These are phyloP conservation scores for Acanthosepion esculentum DNA, from an alignment of 2,888 invertebrate species.

Conservation along the genomic window DNA sequence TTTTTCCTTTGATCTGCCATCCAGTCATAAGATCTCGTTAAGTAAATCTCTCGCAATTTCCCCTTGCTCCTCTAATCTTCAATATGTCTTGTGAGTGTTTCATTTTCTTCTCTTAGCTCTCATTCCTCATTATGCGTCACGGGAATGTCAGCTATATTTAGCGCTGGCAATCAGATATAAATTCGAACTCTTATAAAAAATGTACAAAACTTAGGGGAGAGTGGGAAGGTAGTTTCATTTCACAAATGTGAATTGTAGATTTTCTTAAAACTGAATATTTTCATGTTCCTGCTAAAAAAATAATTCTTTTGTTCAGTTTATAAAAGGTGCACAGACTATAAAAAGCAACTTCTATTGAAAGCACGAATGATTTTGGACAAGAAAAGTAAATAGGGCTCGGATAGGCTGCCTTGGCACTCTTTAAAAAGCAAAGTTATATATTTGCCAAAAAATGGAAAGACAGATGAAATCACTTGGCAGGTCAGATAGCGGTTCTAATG, in stretches of 20 bases:
- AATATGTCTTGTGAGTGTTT: no score
- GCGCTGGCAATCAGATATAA: neutral
- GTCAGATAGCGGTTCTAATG: neutral
- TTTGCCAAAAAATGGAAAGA: neutral
- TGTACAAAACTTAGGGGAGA: neutral
- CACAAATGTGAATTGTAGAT: no score
- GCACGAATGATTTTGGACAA: neutral
- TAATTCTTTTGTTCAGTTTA: neutral
- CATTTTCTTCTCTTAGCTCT: no score
- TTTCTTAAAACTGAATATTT: no score
- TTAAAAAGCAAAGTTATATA: neutral
- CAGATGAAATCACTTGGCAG: slow-evolving; percentile 6
- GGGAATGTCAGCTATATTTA: no score
- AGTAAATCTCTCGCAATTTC: no score
- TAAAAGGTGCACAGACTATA: neutral
- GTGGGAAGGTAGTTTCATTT: neutral
- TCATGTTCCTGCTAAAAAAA: no score
- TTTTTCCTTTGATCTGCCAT: no score
- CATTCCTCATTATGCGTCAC: no score
- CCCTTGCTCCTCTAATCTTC: no score
- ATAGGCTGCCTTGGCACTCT: neutral
- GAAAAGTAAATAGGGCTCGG: neutral
- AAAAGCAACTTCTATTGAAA: neutral
- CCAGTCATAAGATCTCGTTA: no score
- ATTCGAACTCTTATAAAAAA: neutral